phyloP scores from a whole-genome alignment of 2,797 vertebrate genomes.

The Poeciliopsis infans region DNA sequence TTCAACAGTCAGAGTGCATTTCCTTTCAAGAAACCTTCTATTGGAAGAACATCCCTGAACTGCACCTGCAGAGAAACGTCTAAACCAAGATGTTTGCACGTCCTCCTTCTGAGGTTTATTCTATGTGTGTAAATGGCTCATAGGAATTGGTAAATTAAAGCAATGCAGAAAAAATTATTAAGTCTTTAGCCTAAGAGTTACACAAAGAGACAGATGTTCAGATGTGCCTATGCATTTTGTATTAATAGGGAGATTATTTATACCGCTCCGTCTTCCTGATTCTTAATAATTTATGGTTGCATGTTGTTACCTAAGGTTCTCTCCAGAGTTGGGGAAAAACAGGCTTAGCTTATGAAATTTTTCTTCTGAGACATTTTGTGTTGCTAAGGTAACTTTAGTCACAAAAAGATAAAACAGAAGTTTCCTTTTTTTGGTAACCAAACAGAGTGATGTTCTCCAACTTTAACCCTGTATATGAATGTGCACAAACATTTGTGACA shows the following conservation, averaged over 20 bases:
- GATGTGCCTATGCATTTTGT: neutral
- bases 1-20: neutral
- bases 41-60: neutral
- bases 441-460: neutral
- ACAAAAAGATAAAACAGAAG: neutral
- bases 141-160: neutral
- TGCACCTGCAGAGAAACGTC: neutral
- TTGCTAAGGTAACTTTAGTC: neutral
- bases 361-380: neutral
- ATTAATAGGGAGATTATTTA: neutral
- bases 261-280: constrained; percentile 5
- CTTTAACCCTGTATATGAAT: neutral
- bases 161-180: neutral
- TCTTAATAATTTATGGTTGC: constrained; percentile 39
- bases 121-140: neutral
- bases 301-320: constrained; percentile 50
- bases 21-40: neutral
- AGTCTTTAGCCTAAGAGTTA: neutral
- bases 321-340: constrained; percentile 5
- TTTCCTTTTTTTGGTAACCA: neutral
- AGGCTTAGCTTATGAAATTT: neutral
- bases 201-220: neutral
- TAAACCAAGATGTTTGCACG: neutral
- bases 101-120: neutral
- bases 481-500: neutral